Percentiles rank a stretch among this genome's conserved stretches.
Evolutionary conservation across 1,140 invertebrate genomes (phyloP).

Genomic region (Hyles vespertilio): DNA sequence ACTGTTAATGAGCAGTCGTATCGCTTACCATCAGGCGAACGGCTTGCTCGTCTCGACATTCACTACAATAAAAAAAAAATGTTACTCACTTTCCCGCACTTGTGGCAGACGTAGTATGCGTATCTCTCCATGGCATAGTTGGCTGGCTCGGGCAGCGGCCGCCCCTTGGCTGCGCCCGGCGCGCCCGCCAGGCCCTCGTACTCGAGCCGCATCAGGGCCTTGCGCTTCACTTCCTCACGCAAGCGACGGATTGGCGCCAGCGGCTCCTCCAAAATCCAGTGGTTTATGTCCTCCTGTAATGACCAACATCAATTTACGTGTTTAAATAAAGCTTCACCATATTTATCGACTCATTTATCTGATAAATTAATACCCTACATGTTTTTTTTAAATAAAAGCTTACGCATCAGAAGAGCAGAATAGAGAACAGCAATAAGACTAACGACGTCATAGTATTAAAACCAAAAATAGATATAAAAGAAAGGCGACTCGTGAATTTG

Average conservation of each 20-base stretch:
- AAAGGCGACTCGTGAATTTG: too few relatives aligned
- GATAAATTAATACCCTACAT: too few relatives aligned
- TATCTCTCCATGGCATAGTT: slow-evolving; percentile 97
- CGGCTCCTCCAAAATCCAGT: slow-evolving; percentile 86
- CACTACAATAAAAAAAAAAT: too few relatives aligned
- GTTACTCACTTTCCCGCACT: slow-evolving; percentile 93
- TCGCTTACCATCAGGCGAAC: too few relatives aligned
- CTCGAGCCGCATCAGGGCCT: slow-evolving; percentile 97
- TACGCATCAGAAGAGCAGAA: too few relatives aligned
- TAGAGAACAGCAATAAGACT: too few relatives aligned
- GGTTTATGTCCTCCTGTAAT: slow-evolving; percentile 85
- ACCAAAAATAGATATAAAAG: too few relatives aligned
- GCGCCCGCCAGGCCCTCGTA: slow-evolving; percentile 91
- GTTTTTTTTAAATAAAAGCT: too few relatives aligned
- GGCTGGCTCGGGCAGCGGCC: slow-evolving; percentile 87
- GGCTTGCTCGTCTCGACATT: too few relatives aligned
- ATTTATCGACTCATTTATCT: too few relatives aligned
- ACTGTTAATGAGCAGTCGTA: too few relatives aligned
- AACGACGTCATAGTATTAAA: too few relatives aligned
- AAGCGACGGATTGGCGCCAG: slow-evolving; percentile 88
- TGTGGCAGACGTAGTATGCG: slow-evolving; percentile 98
- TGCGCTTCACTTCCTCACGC: slow-evolving; percentile 93
- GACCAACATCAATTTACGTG: not conserved
- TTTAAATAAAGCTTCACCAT: not conserved
- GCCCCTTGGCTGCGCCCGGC: slow-evolving; percentile 73